Evolutionary conservation across 2,113 vertebrate species (phyloP), one percentile per base, ranked within the genome.

Genomic region (Platycercus adscitus): DNA sequence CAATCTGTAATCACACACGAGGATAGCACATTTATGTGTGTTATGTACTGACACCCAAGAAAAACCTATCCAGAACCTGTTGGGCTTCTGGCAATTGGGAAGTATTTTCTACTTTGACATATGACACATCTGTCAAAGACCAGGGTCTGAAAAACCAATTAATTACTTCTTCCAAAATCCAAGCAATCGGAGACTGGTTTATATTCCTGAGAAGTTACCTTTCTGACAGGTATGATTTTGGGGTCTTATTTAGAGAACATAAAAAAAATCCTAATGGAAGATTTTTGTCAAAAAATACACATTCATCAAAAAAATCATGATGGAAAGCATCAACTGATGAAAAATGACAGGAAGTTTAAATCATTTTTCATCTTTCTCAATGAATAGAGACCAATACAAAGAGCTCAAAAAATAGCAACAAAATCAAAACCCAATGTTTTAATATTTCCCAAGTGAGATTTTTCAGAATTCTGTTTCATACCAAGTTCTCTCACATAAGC

Each of bases 111-210:
- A n/a, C 44, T 87, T 39, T 35, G 81, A 65, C 10, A 50, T 33
- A 93, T 1, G 26, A n/a, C 33, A 89, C 6, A 79, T 8, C 35
- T 77, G 79, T 94, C 63, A 91, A 82, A 69, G 73, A 26, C 8
- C 25, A 89, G n/a, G 15, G 49, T 65, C 66, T 89, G 52, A 89
- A 84, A 94, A 91, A 43, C 28, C 78, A 85, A n/a, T 85, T 89
- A 80, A 72, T 58, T 91, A 33, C 43, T 65, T 82, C 70, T 82
- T 73, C 75, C 28, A 35, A 72, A 88, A 25, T 66, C 56, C 18
- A 77, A 49, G n/a, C 41, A 87, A 76, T 69, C 76, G 79, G 12
- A 80, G 66, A 53, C 44, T 81, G 55, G 14, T 94, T 82, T 31
- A 80, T 85, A 95, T 80, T 92, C 49, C 41, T 46, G 53, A 47